Evolutionary conservation across 2,888 invertebrate species (phyloP).

Genomic region (Brachyptera risi): DNA sequence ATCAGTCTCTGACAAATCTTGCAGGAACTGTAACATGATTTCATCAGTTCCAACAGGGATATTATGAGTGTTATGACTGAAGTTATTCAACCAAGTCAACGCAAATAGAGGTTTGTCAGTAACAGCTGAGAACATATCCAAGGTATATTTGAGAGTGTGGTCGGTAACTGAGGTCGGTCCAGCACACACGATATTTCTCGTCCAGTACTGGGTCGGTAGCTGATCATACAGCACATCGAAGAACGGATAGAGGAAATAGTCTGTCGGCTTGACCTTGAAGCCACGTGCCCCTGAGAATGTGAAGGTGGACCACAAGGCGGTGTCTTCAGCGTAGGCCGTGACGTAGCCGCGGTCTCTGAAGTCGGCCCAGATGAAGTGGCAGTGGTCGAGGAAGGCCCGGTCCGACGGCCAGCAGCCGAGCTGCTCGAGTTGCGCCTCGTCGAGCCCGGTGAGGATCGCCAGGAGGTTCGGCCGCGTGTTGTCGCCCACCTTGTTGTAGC

Average conservation of each 20-base stretch:
- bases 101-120: constrained; percentile 61
- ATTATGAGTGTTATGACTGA: constrained; percentile 67
- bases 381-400: constrained; percentile 56
- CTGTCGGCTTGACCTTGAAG: constrained; percentile 69
- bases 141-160: constrained; percentile 62
- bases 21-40: constrained; percentile 53
- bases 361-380: constrained; percentile 72
- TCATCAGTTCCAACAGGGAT: constrained; percentile 63
- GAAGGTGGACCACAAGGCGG: constrained; percentile 66
- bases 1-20: constrained; percentile 57
- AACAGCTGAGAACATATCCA: constrained; percentile 63
- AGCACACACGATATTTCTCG: constrained; percentile 54
- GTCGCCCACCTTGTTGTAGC: constrained; percentile 67
- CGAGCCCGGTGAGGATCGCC: constrained; percentile 71
- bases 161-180: constrained; percentile 62
- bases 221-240: constrained; percentile 53
- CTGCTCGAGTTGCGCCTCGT: constrained; percentile 36
- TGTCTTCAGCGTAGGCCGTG: constrained; percentile 79
- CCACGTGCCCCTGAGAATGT: constrained; percentile 69
- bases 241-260: constrained; percentile 76
- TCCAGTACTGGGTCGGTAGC: constrained; percentile 39
- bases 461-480: constrained; percentile 90
- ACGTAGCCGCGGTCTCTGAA: constrained; percentile 67
- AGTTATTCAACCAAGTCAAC: constrained; percentile 74
- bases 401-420: constrained; percentile 35